Evolutionary conservation across 2,797 vertebrate species (phyloP).

Genomic region (Syndactyla subalaris): DNA sequence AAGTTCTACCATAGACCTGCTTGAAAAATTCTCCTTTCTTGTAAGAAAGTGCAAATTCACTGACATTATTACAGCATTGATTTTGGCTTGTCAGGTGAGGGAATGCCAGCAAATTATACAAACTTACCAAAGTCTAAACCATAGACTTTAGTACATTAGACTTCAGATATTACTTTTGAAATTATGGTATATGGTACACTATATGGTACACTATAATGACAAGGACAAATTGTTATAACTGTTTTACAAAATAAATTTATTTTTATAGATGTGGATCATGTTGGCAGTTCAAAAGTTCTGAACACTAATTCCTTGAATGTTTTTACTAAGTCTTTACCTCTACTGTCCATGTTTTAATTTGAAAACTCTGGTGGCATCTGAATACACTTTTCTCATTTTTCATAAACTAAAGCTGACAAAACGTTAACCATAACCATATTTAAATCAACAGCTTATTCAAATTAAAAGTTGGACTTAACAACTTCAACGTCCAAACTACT

Average conservation of each 20-base stretch:
- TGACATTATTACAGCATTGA: not conserved
- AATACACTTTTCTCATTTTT: not conserved
- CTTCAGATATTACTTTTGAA: not conserved
- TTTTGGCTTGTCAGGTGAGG: not conserved
- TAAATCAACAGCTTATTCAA: not conserved
- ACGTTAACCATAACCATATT: not conserved
- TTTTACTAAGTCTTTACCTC: not conserved
- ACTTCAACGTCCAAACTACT: not conserved
- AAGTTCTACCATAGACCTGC: not conserved
- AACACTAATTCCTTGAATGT: not conserved
- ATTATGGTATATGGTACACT: not conserved
- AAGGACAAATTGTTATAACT: not conserved
- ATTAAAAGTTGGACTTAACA: not conserved
- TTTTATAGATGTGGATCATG: not conserved
- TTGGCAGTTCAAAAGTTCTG: not conserved
- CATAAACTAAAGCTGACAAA: not conserved
- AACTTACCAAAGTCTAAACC: not conserved
- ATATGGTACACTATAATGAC: not conserved
- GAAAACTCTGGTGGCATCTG: not conserved
- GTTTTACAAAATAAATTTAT: not conserved
- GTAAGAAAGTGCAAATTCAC: not conserved
- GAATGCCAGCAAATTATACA: not conserved
- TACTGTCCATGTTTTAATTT: not conserved
- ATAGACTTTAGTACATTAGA: not conserved
- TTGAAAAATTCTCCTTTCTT: not conserved